A percentile compares a stretch with the other conserved stretches of the same genome.
Conservation (phyloP, 1,140 invertebrate species). For the Drosophila ercepeae region DNA sequence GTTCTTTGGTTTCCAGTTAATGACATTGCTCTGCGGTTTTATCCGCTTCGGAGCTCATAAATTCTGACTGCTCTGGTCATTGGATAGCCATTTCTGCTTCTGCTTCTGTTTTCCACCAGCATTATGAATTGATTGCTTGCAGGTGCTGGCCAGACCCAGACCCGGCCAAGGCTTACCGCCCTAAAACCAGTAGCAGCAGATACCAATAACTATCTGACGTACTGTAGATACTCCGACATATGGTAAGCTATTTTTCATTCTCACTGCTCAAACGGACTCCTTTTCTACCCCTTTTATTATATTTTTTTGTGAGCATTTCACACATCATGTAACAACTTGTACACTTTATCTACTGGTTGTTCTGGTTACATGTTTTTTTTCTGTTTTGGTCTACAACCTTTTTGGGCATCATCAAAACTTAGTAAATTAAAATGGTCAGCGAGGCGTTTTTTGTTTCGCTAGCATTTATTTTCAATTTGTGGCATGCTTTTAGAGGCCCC, state of each 20-base stretch:
- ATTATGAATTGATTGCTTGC: conserved; percentile 77
- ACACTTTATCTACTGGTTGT: conserved; percentile 7
- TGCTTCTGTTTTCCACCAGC: conserved; percentile 21
- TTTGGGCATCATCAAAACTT: conserved; percentile 68
- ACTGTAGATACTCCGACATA: conserved; percentile 23
- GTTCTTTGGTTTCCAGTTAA: conserved; percentile 57
- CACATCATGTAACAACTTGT: conserved; percentile 19
- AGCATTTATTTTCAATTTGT: conserved; percentile 75
- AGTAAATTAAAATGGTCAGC: conserved; percentile 77
- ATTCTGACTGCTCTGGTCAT: conserved; percentile 40
- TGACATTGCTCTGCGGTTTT: conserved; percentile 48
- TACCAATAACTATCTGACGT: conserved; percentile 72
- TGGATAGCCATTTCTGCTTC: conserved; percentile 32
- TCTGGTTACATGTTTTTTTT: conserved; percentile 2
- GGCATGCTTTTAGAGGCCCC: conserved; percentile 67
- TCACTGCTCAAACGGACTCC: conserved; percentile 36
- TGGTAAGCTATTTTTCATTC: conserved; percentile 68
- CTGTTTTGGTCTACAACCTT: conserved; percentile 5
- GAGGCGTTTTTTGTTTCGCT: conserved; percentile 64
- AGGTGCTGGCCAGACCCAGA: conserved; percentile 40
- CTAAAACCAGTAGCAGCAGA: conserved; percentile 28
- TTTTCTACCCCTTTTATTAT: conserved; percentile 10
- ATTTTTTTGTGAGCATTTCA: conserved; percentile 31
- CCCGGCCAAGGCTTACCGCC: conserved; percentile 10
- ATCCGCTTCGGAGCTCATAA: conserved; percentile 57